Percentiles rank a stretch among this genome's conserved stretches.
These are phyloP conservation scores for Catocala nupta DNA, from an alignment of 2,888 invertebrate species.

Conservation along the genomic window DNA sequence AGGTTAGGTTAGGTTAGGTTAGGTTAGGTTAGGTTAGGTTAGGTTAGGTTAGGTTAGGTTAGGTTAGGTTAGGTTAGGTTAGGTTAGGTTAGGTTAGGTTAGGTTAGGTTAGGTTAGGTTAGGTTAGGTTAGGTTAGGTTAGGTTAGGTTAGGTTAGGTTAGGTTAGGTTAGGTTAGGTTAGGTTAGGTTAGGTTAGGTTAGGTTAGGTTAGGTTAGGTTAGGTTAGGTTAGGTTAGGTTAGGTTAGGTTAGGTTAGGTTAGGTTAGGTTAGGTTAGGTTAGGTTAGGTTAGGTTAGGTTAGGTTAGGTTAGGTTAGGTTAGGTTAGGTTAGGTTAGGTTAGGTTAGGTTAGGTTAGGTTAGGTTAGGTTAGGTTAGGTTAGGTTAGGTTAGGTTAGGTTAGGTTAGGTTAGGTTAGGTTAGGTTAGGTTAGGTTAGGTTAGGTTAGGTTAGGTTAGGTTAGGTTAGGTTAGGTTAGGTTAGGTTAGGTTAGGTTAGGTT, in stretches of 20 bases:
- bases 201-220: constrained; percentile 23
- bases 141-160: constrained; percentile 30
- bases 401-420: constrained; percentile 28
- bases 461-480: constrained; percentile 27
- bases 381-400: constrained; percentile 24
- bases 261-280: constrained; percentile 44
- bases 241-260: constrained; percentile 46
- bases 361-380: constrained; percentile 46
- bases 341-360: constrained; percentile 50
- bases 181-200: constrained; percentile 24
- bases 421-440: constrained; percentile 21
- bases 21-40: constrained; percentile 29
- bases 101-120: constrained; percentile 23
- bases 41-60: constrained; percentile 30
- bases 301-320: constrained; percentile 35
- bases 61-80: constrained; percentile 24
- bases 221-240: constrained; percentile 22
- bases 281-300: constrained; percentile 37
- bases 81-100: constrained; percentile 25
- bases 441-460: constrained; percentile 24
- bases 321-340: constrained; percentile 50
- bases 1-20: constrained; percentile 28
- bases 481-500: constrained; percentile 12
- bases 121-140: constrained; percentile 30
- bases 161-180: constrained; percentile 30